Base-by-base conservation (phyloP, 1,140 invertebrate genomes). In the Calephelis virginiensis region DNA sequence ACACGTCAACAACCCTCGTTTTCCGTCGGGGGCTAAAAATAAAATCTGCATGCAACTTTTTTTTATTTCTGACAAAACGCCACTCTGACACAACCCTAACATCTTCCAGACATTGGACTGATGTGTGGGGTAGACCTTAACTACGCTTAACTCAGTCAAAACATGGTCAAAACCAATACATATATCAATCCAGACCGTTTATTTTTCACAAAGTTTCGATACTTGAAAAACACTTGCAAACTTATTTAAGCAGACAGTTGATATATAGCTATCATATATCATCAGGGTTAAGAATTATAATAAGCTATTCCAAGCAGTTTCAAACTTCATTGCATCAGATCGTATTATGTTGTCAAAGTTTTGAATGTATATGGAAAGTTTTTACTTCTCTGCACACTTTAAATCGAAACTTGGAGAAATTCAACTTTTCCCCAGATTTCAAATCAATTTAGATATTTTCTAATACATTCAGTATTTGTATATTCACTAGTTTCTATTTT, bases 241-340 rank as follows among this genome's bases (percentile, higher is more conserved):
- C 48, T 49, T 49, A 13, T 49, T 49, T 49, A 13, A 49, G 8
- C 48, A 49, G n/a, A 49, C 48, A 14, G n/a, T 49, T 49, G 14
- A 49, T 49, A 49, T 49, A 50, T 17, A 53, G 50, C 17, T 53
- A 10, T 28, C 50, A 17, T 53, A 53, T 53, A 17, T 53, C 17
- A 17, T 10, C 9, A 28, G 50, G 9, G 17, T 56, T 56, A 56
- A 56, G 14, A 56, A 56, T 56, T 56, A 56, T 56, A 56, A 59
- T 43, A 43, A 43, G 53, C 17, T 59, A 59, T 59, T 59, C 28
- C 53, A 59, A 59, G 28, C 7, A 59, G 53, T 59, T 59, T 59
- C 10, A 59, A 59, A 59, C 53, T 59, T 37, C 53, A 59, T 59
- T 17, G 53, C 53, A 59, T 59, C 53, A 11, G 53, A 59, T 59